phyloP scores from a whole-genome alignment of 2,113 vertebrate genomes.

The Martes martes region DNA sequence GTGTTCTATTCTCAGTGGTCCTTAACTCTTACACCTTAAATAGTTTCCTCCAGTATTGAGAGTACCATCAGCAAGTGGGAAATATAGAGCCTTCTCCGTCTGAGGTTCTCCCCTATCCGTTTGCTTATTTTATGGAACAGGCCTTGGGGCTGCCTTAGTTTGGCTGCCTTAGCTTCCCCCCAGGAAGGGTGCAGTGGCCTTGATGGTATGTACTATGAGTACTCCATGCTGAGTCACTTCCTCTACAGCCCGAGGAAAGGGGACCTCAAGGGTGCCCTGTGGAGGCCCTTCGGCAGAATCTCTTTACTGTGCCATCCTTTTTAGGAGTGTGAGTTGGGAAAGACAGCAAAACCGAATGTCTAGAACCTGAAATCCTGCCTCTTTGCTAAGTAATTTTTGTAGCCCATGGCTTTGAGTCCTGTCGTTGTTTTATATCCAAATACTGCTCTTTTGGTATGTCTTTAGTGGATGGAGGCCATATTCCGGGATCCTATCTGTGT shows the following conservation, averaged over 20 bases:
- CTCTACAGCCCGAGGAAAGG: neutral
- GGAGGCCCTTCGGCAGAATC: neutral
- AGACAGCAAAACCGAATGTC: neutral
- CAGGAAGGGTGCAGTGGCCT: neutral
- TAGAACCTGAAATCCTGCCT: neutral
- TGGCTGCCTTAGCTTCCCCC: neutral
- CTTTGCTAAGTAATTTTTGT: neutral
- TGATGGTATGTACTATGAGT: neutral
- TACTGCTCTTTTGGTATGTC: neutral
- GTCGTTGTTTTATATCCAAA: neutral
- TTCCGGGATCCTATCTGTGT: neutral
- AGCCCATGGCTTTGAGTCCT: neutral
- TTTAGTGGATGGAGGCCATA: neutral
- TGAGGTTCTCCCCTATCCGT: neutral
- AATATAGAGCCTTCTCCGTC: neutral
- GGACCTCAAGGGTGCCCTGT: neutral
- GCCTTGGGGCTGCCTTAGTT: neutral
- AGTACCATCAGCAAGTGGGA: neutral
- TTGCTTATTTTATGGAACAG: neutral
- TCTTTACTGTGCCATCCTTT: neutral
- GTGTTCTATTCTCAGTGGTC: neutral
- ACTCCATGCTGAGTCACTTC: neutral
- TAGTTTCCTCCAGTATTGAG: neutral
- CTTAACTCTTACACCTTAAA: neutral
- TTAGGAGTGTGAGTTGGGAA: neutral